phyloP scores from a whole-genome alignment of 2,888 invertebrate species.

The Callimorpha dominula region DNA sequence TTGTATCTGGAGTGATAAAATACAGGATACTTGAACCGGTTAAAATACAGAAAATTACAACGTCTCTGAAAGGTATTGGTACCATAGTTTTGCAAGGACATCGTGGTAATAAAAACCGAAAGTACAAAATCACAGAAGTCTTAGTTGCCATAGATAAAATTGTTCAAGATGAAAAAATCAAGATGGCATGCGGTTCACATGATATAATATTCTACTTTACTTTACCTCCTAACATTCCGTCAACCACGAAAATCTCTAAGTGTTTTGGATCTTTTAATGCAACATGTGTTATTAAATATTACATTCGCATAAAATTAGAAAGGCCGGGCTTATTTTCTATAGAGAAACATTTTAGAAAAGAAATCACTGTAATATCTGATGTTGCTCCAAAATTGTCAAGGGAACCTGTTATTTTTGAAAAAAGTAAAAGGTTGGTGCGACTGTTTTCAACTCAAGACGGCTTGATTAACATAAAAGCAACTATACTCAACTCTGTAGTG shows the following conservation, averaged over 20 bases:
- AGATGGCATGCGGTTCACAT: slow-evolving; percentile 39
- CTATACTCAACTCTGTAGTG: slow-evolving; percentile 51
- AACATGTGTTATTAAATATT: slow-evolving; percentile 48
- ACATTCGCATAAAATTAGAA: slow-evolving; percentile 60
- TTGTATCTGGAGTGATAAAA: slow-evolving; percentile 50
- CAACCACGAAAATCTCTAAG: not conserved
- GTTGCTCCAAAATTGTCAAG: slow-evolving; percentile 41
- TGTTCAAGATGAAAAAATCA: not conserved
- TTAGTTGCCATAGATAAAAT: slow-evolving; percentile 11
- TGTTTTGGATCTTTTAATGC: not conserved
- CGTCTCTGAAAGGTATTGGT: slow-evolving; percentile 49
- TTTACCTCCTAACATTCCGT: slow-evolving; percentile 25
- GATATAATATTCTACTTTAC: slow-evolving; percentile 54
- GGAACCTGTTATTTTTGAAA: slow-evolving; percentile 42
- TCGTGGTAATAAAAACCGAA: not conserved
- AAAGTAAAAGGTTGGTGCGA: slow-evolving; percentile 53
- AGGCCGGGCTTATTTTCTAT: slow-evolving; percentile 54
- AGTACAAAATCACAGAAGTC: not conserved
- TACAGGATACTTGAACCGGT: slow-evolving; percentile 53
- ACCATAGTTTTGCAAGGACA: slow-evolving; percentile 1
- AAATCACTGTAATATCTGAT: slow-evolving; percentile 53
- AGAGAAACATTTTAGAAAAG: slow-evolving; percentile 55
- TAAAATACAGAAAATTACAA: slow-evolving; percentile 41
- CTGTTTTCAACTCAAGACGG: slow-evolving; percentile 51
- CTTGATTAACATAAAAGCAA: slow-evolving; percentile 55